Evolutionary conservation across 2,888 invertebrate genomes (phyloP).

Genomic region (Cephus sareptanus): DNA sequence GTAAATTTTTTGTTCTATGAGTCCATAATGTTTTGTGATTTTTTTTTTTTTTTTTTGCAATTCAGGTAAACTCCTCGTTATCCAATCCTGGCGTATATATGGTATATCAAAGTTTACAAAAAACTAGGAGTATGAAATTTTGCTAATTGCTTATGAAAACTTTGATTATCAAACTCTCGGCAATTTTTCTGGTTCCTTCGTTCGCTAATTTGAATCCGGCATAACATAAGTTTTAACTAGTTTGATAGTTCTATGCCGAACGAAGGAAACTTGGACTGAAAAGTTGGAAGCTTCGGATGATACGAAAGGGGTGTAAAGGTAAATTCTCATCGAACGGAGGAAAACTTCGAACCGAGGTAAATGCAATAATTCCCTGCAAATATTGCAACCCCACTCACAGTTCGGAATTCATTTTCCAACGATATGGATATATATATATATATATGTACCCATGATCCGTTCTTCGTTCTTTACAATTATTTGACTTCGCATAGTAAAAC

Average conservation of each 20-base stretch:
- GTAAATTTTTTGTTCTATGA: not conserved
- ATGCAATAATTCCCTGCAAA: not conserved
- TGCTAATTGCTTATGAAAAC: not conserved
- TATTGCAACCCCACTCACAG: not conserved
- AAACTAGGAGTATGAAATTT: not conserved
- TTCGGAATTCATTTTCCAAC: not conserved
- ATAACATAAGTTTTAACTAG: constrained; percentile 49
- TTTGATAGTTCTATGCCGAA: constrained; percentile 34
- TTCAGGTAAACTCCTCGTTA: not conserved
- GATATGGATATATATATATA: no score
- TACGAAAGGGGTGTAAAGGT: not conserved
- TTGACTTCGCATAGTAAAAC: not conserved
- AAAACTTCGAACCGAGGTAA: not conserved
- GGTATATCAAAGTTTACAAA: no score
- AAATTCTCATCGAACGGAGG: not conserved
- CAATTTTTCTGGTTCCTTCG: constrained; percentile 16
- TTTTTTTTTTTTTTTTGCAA: no score
- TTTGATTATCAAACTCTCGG: not conserved
- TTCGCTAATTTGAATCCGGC: constrained; percentile 38
- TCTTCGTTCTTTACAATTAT: not conserved
- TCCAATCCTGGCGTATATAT: no score
- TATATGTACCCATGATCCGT: no score
- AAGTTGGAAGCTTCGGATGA: not conserved
- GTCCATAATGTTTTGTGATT: no score
- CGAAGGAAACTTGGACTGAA: not conserved